Evolutionary conservation across 1,140 invertebrate genomes (phyloP), one percentile per base, ranked within the genome.

Genomic region (Conus betulinus): DNA sequence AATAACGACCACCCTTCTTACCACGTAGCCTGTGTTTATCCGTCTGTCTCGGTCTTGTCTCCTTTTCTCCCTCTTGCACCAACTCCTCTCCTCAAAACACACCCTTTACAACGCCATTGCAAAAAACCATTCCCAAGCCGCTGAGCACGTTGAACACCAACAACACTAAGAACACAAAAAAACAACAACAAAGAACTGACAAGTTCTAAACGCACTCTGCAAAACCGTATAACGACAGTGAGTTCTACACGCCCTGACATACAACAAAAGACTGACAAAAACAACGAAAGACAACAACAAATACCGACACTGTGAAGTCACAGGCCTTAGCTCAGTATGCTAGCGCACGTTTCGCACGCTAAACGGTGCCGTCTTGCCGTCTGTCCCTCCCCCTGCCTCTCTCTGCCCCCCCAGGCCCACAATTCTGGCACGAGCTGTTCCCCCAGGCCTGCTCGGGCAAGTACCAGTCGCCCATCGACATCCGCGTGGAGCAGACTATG

Each of bases 401-500:
- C 39, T 60, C n/a, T 23, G 3, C 0, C 0, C 11, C 23, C 90
- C 20, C 90, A 94, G 94, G 94, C 60, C 91, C 92, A 23, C 39
- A 90, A 5, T 81, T 92, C 71, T 94, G 93, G 94, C 91, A 91
- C 76, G 90, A 92, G n/a, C 23, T 92, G 25, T 94, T 93, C 76
- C 91, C 92, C 15, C 90, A 92, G 52, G 90, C 90, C 17, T 94
- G 94, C 55, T 89, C 92, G 8, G 94, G 94, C 11, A 83, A 88
- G 60, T 63, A 92, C 76, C 94, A 95, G 84, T 95, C 94, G 0
- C 94, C 94, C 0, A 93, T 95, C 20, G 90, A 95, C 89, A 93
- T 95, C 13, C 63, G 86, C 5, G 87, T 91, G 8, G 81, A 89
- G 60, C 60, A 91, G 25, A 92, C 94, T n/a, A 55, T 92, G 4